These are phyloP conservation scores for Ochotona curzoniae DNA, from an alignment of 2,113 vertebrate species.

Conservation along the genomic window DNA sequence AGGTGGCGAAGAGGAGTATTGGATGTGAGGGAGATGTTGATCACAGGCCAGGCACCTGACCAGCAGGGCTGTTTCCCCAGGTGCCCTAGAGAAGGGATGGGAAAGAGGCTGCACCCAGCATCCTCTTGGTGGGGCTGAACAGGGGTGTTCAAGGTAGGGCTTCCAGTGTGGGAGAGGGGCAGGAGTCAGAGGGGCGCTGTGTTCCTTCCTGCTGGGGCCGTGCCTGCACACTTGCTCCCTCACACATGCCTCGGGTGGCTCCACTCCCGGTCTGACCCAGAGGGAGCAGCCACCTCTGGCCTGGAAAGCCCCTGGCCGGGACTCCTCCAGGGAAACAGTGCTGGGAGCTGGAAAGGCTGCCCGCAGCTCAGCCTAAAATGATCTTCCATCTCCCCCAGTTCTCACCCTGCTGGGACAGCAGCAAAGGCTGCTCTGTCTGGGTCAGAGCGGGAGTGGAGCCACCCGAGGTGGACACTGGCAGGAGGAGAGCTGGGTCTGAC, in stretches of 20 bases:
- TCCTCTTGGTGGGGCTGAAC: neutral
- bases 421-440: too few relatives aligned
- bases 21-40: neutral
- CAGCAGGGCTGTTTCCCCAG: neutral
- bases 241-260: too few relatives aligned
- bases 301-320: neutral
- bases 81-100: neutral
- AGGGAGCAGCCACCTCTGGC: neutral
- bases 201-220: too few relatives aligned
- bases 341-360: accelerated
- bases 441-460: too few relatives aligned
- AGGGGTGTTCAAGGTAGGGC: neutral
- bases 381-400: neutral
- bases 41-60: neutral
- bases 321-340: neutral
- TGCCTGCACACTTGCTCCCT: too few relatives aligned
- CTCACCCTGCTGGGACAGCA: neutral
- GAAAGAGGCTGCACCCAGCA: neutral
- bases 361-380: neutral
- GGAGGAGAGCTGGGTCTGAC: neutral
- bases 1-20: neutral
- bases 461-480: neutral
- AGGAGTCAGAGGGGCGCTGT: too few relatives aligned
- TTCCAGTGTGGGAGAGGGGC: neutral
- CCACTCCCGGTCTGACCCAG: accelerated